A percentile compares a stretch with the other conserved stretches of the same genome.
Evolutionary conservation across 2,113 vertebrate genomes (phyloP).

Genomic region (Heliornis fulica): DNA sequence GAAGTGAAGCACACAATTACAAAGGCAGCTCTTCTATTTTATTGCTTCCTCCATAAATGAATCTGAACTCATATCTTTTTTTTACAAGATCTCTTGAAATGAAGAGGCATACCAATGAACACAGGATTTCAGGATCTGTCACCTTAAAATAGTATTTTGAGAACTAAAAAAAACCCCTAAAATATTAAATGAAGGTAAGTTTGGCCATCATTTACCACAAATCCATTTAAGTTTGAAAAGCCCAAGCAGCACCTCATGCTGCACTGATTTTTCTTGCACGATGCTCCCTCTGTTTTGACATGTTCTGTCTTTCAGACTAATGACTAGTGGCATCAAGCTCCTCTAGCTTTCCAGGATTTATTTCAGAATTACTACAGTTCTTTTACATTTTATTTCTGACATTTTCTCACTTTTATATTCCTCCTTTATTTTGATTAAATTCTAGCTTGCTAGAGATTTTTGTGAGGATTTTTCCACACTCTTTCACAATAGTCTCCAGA

Average conservation of each 20-base stretch:
- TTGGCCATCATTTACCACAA: not conserved
- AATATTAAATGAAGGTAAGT: not conserved
- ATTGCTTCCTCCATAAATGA: rapidly evolving
- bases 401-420: not conserved
- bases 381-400: not conserved
- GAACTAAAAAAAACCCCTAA: not conserved
- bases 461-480: not conserved
- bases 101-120: not conserved
- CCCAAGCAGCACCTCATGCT: not conserved
- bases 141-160: not conserved
- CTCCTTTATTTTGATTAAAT: not conserved
- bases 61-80: not conserved
- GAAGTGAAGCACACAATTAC: not conserved
- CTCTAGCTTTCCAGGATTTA: not conserved
- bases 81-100: not conserved
- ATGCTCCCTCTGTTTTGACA: not conserved
- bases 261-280: not conserved
- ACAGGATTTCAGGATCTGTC: not conserved
- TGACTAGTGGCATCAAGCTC: not conserved
- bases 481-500: not conserved
- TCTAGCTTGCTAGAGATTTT: not conserved
- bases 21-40: not conserved
- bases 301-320: not conserved
- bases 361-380: not conserved
- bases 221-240: not conserved